Base-by-base conservation (phyloP, 2,113 vertebrate genomes). In the Rhinogobius similis region DNA sequence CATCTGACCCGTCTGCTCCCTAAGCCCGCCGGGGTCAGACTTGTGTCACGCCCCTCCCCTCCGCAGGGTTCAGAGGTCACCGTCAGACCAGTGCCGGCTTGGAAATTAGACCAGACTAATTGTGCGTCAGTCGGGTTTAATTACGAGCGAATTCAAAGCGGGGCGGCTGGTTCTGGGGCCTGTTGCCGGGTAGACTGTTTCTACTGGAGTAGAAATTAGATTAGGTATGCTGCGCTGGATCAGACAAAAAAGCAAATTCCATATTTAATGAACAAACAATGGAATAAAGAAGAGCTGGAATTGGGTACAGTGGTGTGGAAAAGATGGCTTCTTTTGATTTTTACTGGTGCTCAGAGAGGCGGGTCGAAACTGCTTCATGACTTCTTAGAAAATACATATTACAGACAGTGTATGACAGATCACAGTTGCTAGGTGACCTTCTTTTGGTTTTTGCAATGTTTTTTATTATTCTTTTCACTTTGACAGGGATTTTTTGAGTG, bases 91-190 rank as follows among this genome's bases (percentile, higher is more conserved):
- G 77, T 64, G 74, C 68, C 81, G 70, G 85, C 77, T 79, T 84
- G 76, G 81, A 91, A 92, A 91, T 91, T 88, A 90, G 84, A 90
- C 72, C 71, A 69, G 58, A 88, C 80, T 89, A 89, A 92, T 93
- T 90, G 92, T 91, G 82, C 81, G 43, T 85, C 86, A 87, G 87
- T 93, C 91, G 75, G 81, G 79, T 88, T 91, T 84, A 88, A 89
- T 92, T 90, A 92, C 68, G 67, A 75, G 53, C 10, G n/a, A 87
- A 68, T 75, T 74, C 43, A 38, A 78, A 75, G 81, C 52, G 61
- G 73, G 52, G 52, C 11, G 46, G 48, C 64, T 78, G 32, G 26
- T 82, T 82, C 73, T 72, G 77, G 79, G 76, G 81, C 79, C 63
- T 68, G 48, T 75, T 62, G 29, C 70, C 73, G 75, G 73, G 53